A percentile compares a stretch with the other conserved stretches of the same genome.
Evolutionary conservation across 2,113 vertebrate genomes (phyloP).

Genomic region (Steatornis caripensis): DNA sequence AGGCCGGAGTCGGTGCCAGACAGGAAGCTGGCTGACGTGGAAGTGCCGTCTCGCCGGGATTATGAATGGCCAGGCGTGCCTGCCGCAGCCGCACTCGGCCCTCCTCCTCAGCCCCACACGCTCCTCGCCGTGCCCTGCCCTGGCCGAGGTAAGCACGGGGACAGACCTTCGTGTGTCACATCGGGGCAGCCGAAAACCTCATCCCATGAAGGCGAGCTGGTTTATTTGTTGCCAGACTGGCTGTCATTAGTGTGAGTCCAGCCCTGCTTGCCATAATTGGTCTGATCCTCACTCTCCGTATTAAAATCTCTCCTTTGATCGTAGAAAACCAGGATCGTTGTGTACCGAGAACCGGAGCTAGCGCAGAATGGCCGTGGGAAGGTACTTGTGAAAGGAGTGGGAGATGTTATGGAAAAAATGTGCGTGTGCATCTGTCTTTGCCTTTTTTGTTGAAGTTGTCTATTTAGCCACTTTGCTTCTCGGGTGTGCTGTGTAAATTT

Average conservation of each 20-base stretch:
- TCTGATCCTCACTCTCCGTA: background rate
- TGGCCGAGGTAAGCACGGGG: background rate
- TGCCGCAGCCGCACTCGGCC: background rate
- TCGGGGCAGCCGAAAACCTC: background rate
- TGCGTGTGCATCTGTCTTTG: rapidly evolving
- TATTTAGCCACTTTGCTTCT: background rate
- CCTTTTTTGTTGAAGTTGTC: background rate
- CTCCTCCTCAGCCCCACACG: background rate
- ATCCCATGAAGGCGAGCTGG: rapidly evolving
- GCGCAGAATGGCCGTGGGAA: background rate
- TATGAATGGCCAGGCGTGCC: background rate
- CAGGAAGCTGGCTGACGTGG: constrained; percentile 37
- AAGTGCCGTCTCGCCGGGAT: background rate
- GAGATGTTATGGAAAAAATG: background rate
- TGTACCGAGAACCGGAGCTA: rapidly evolving
- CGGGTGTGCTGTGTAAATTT: rapidly evolving
- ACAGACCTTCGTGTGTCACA: background rate
- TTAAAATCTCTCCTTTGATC: background rate
- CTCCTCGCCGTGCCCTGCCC: background rate
- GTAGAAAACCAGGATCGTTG: background rate
- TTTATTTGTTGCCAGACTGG: background rate
- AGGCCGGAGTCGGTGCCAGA: background rate
- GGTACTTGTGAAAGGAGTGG: background rate
- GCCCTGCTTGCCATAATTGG: background rate
- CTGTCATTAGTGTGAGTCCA: background rate